Evolutionary conservation across 2,113 vertebrate genomes (phyloP), one percentile per base, ranked within the genome.

Genomic region (Anthoscopus minutus): DNA sequence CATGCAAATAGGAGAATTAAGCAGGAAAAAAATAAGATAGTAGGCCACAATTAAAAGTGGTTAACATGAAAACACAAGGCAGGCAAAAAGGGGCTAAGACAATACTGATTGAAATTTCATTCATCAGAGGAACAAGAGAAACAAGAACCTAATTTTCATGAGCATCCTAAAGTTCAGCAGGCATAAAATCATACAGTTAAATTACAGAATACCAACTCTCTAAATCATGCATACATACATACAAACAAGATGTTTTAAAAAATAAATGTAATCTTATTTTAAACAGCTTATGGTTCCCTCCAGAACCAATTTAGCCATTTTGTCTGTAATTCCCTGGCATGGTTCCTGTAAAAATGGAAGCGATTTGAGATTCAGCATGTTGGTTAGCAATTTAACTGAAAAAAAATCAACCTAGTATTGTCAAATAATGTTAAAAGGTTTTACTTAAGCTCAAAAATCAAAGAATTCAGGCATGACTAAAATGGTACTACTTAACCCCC

Each of bases 161-260:
- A 97, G 64, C 42, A 8, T 95, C 95, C 94, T 82, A 81, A 96
- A 94, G 94, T 94, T 95, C 96, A 97, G 54, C 44, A 88, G 87
- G 95, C 93, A 96, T 95, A 97, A 98, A 98, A 97, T 97, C 94
- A 92, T 90, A 93, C 73, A 86, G 95, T 95, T 94, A 97, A 96
- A 97, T 97, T 96, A 96, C 67, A 85, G 96, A 97, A 98, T 96
- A 92, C 94, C 89, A 96, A 88, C 89, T 88, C 77, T 97, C 87
- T 96, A 96, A 97, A 96, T 97, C 97, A 97, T 82, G 96, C 97
- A 97, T 97, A 94, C 89, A 98, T 97, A 97, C 97, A 98, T 97
- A 97, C 81, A 98, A 98, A 98, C 95, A 97, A 97, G 97, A 92
- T 96, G 94, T 96, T 98, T 96, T 81, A 97, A 97, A 89, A 98